phyloP scores from a whole-genome alignment of 2,888 invertebrate genomes.

The Rhyacophila evoluta region DNA sequence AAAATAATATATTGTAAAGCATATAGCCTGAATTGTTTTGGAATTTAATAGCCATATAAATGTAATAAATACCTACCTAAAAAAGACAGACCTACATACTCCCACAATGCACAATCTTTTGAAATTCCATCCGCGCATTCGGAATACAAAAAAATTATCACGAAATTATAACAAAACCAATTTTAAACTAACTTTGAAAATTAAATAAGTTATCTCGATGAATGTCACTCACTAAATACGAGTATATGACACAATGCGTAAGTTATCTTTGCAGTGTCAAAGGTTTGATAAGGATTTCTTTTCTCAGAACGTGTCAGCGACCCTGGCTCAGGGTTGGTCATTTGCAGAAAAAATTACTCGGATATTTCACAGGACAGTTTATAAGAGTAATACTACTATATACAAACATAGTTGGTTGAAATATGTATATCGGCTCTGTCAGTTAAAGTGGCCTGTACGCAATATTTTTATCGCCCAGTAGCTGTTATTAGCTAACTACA shows the following conservation, averaged over 20 bases:
- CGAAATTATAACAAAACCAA: background rate
- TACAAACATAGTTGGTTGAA: too few species aligned
- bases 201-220: background rate
- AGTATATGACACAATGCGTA: background rate
- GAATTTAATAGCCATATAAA: too few species aligned
- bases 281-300: slow-evolving; percentile 3
- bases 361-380: too few species aligned
- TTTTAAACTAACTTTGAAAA: too few species aligned
- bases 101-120: background rate
- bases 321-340: background rate
- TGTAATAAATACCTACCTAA: background rate
- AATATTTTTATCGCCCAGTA: too few species aligned
- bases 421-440: too few species aligned
- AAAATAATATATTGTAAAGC: too few species aligned
- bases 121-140: slow-evolving; percentile 18
- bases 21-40: too few species aligned
- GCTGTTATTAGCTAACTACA: too few species aligned
- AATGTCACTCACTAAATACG: background rate
- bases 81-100: background rate
- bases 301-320: background rate
- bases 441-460: too few species aligned
- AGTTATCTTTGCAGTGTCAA: background rate
- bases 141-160: background rate
- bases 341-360: too few species aligned
- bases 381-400: too few species aligned